phyloP scores from a whole-genome alignment of 2,113 vertebrate species.

The Suricata suricatta region DNA sequence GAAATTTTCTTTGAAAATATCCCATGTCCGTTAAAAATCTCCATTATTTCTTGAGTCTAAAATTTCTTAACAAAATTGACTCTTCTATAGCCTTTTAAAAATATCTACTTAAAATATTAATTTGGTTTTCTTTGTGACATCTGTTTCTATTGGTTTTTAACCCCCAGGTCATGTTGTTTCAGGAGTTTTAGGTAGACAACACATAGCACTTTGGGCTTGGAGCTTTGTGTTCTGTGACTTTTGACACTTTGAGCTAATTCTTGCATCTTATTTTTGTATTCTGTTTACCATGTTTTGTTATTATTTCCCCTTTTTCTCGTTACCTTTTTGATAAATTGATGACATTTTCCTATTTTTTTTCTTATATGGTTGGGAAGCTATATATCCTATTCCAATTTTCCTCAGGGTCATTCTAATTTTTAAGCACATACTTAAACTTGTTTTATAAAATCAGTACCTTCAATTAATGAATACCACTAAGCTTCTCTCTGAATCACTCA shows the following conservation, averaged over 20 bases:
- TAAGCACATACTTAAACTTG: constrained; percentile 11
- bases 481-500: neutral
- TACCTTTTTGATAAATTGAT: neutral
- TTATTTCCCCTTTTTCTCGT: neutral
- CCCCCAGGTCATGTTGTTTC: neutral
- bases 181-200: neutral
- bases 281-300: neutral
- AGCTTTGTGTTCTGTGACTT: neutral
- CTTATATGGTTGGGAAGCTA: neutral
- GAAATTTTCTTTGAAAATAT: constrained; percentile 38
- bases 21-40: neutral
- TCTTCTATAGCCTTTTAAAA: neutral
- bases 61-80: neutral
- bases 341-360: neutral
- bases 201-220: neutral
- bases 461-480: neutral
- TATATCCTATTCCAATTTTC: neutral
- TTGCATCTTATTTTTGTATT: neutral
- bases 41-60: constrained; percentile 25
- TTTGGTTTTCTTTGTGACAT: constrained; percentile 11
- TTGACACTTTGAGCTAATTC: neutral
- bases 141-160: constrained; percentile 34
- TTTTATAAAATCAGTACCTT: constrained; percentile 1
- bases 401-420: neutral
- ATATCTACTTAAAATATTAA: neutral